These are phyloP conservation scores for Dolichomitus sp. DNA, from an alignment of 2,888 invertebrate species.

Conservation along the genomic window DNA sequence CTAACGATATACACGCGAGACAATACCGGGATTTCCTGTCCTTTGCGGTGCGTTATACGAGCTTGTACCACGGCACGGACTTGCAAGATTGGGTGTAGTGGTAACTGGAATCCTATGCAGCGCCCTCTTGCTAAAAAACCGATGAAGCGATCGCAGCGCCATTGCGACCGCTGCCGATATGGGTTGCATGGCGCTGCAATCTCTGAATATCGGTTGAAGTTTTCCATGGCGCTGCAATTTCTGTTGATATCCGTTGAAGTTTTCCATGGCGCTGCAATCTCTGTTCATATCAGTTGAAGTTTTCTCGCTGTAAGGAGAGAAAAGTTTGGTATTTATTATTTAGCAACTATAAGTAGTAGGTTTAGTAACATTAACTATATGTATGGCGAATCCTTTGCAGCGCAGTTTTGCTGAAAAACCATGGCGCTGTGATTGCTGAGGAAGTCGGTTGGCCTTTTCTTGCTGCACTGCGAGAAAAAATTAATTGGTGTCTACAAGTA, in stretches of 20 bases:
- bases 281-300: too few relatives aligned
- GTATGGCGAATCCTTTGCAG: too few relatives aligned
- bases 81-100: not conserved
- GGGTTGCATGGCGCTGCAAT: not conserved
- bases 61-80: conserved; percentile 2
- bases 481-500: too few relatives aligned
- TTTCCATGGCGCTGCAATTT: not conserved
- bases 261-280: conserved; percentile 5
- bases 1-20: conserved; percentile 38
- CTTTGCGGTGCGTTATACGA: not conserved
- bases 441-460: too few relatives aligned
- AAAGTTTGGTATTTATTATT: too few relatives aligned
- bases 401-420: too few relatives aligned
- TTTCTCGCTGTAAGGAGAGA: too few relatives aligned
- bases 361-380: too few relatives aligned
- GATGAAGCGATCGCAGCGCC: not conserved
- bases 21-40: conserved; percentile 14
- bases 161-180: conserved; percentile 33
- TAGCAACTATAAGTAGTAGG: too few relatives aligned
- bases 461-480: too few relatives aligned
- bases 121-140: conserved; percentile 3
- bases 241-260: not conserved
- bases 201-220: not conserved
- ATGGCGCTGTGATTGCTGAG: too few relatives aligned
- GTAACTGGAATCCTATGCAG: not conserved